Conservation (phyloP, 2,888 invertebrate genomes). For the Platycheirus rosarum region DNA sequence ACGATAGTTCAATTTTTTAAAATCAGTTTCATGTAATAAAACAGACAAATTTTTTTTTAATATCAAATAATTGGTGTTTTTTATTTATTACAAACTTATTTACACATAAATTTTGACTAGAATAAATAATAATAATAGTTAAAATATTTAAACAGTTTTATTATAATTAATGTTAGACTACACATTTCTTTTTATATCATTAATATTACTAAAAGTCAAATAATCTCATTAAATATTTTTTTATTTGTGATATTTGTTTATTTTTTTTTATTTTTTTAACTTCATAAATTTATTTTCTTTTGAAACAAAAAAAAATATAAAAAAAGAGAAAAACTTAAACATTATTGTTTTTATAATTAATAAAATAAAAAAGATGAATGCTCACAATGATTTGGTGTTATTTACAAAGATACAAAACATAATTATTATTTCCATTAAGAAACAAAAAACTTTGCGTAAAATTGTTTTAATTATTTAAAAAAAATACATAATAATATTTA, state of each 20-base stretch:
- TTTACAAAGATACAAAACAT: conserved; percentile 57
- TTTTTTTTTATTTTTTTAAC: not conserved
- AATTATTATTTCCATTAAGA: conserved; percentile 23
- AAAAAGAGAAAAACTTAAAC: conserved; percentile 25
- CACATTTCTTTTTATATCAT: conserved; percentile 24
- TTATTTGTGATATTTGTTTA: conserved; percentile 12
- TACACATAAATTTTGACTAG: conserved; percentile 73
- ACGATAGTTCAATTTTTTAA: too few species aligned
- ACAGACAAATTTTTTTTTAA: conserved; percentile 4
- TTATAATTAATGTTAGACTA: conserved; percentile 43
- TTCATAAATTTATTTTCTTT: conserved; percentile 19
- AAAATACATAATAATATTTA: conserved; percentile 53
- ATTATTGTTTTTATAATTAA: not conserved
- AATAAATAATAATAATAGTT: conserved; percentile 63
- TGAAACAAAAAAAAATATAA: conserved; percentile 30
- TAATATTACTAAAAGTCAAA: conserved; percentile 56
- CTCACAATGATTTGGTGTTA: conserved; percentile 62
- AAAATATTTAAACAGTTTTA: conserved; percentile 54
- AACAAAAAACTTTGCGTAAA: conserved; percentile 54
- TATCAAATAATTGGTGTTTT: conserved; percentile 66
- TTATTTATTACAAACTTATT: conserved; percentile 73
- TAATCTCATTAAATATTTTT: conserved; percentile 59
- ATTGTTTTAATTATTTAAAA: conserved; percentile 42
- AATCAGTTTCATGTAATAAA: too few species aligned
- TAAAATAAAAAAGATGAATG: conserved; percentile 15